phyloP scores from a whole-genome alignment of 2,113 vertebrate genomes.

The Mungos mungo region DNA sequence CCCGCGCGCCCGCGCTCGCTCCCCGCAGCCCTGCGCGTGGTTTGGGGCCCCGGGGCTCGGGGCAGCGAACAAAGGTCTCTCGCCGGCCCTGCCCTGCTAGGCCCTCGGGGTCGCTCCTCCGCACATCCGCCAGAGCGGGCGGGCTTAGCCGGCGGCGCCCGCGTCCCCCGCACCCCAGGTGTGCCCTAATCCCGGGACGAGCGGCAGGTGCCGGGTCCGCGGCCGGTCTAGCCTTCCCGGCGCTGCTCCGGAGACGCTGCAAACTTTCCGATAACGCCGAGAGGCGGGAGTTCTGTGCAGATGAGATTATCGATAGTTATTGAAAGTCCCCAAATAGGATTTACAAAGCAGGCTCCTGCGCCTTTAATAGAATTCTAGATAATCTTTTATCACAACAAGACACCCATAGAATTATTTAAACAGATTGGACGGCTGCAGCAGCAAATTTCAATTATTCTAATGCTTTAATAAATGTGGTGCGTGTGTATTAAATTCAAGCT shows the following conservation, averaged over 20 bases:
- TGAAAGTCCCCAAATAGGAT: constrained; percentile 92
- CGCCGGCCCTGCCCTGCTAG: background rate
- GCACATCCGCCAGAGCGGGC: constrained; percentile 74
- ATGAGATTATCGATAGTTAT: constrained; percentile 90
- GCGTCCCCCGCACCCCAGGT: constrained; percentile 75
- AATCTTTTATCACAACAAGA: constrained; percentile 96
- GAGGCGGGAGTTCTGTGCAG: constrained; percentile 88
- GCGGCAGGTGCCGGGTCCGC: constrained; percentile 87
- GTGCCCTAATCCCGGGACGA: constrained; percentile 84
- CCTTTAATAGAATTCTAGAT: constrained; percentile 96
- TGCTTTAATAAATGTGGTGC: constrained; percentile 97
- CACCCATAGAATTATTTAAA: constrained; percentile 96
- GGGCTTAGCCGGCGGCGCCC: constrained; percentile 73
- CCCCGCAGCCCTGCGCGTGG: constrained; percentile 58
- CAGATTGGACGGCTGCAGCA: constrained; percentile 92
- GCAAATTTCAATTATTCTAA: constrained; percentile 98
- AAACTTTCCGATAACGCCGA: constrained; percentile 92
- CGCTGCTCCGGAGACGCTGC: constrained; percentile 88
- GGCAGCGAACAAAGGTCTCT: constrained; percentile 80
- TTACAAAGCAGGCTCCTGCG: constrained; percentile 92
- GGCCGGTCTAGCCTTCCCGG: constrained; percentile 81
- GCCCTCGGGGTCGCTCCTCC: constrained; percentile 42
- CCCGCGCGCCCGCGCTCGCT: constrained; percentile 42
- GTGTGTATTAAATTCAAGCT: constrained; percentile 89
- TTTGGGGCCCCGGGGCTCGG: constrained; percentile 30